A percentile compares a stretch with the other conserved stretches of the same genome.
These are phyloP conservation scores for Troides aeacus DNA, from an alignment of 2,888 invertebrate genomes.

Conservation along the genomic window DNA sequence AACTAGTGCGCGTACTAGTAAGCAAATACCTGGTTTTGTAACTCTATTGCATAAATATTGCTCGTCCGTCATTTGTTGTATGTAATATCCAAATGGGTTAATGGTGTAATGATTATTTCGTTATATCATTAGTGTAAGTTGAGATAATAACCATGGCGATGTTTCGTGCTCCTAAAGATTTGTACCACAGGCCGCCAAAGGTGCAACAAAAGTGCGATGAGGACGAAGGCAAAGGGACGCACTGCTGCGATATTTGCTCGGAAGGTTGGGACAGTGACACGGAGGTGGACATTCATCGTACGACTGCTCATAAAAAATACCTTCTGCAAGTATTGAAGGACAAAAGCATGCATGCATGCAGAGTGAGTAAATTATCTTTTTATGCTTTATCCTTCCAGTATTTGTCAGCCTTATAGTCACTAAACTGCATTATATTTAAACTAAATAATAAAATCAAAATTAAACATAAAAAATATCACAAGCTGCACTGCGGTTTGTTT, in stretches of 20 bases:
- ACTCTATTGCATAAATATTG: too few relatives aligned
- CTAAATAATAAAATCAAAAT: too few relatives aligned
- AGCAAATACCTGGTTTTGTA: too few relatives aligned
- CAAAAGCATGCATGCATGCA: conserved; percentile 30
- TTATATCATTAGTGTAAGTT: not conserved
- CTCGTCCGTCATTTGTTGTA: not conserved
- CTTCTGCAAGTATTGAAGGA: conserved; percentile 4
- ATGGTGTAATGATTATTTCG: not conserved
- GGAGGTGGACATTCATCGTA: conserved; percentile 53
- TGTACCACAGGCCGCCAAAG: conserved; percentile 2
- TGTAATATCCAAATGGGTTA: not conserved
- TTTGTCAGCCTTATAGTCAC: not conserved
- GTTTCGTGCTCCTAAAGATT: conserved; percentile 21
- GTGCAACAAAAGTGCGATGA: not conserved
- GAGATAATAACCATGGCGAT: conserved; percentile 12
- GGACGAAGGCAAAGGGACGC: not conserved
- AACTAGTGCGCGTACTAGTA: too few relatives aligned
- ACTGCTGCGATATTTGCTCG: conserved; percentile 44
- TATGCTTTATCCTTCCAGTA: not conserved
- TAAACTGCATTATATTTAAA: not conserved
- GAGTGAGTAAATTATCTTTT: conserved; percentile 31
- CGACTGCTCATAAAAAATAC: conserved; percentile 34
- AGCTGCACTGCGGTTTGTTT: too few relatives aligned
- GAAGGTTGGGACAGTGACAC: conserved; percentile 48
- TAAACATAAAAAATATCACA: too few relatives aligned